These are phyloP conservation scores for Neosalanx taihuensis DNA, from an alignment of 2,797 vertebrate genomes.

Conservation along the genomic window DNA sequence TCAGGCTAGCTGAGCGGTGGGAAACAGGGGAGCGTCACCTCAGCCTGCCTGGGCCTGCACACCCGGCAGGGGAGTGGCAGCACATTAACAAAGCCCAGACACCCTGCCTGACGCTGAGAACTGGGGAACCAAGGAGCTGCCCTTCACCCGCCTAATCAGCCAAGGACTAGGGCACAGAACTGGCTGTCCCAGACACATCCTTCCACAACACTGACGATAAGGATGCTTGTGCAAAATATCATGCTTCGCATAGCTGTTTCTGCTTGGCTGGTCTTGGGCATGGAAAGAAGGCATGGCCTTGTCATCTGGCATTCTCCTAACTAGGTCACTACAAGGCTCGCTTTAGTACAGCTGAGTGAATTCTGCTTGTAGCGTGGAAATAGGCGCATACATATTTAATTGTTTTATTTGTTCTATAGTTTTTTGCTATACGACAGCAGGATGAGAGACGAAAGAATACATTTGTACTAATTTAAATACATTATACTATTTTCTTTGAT, in stretches of 20 bases:
- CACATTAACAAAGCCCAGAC: slow-evolving; percentile 45
- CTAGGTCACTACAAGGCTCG: slow-evolving; percentile 74
- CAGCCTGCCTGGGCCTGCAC: slow-evolving; percentile 59
- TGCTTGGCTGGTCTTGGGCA: slow-evolving; percentile 58
- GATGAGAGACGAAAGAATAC: slow-evolving; percentile 33
- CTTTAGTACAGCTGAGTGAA: slow-evolving; percentile 69
- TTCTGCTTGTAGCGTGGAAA: slow-evolving; percentile 61
- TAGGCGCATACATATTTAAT: slow-evolving; percentile 72
- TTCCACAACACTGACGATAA: slow-evolving; percentile 55
- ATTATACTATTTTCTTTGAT: slow-evolving; percentile 52
- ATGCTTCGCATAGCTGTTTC: slow-evolving; percentile 49
- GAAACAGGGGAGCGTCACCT: slow-evolving; percentile 44
- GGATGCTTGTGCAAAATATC: slow-evolving; percentile 47
- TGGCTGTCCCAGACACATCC: slow-evolving; percentile 24
- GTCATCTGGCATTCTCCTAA: slow-evolving; percentile 67
- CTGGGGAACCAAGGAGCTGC: slow-evolving; percentile 33
- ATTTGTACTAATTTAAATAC: slow-evolving; percentile 58
- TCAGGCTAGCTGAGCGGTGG: slow-evolving; percentile 49
- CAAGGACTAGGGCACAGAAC: slow-evolving; percentile 43
- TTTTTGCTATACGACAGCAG: slow-evolving; percentile 25
- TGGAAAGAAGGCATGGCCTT: slow-evolving; percentile 47
- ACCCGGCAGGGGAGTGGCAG: slow-evolving; percentile 55
- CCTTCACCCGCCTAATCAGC: slow-evolving; percentile 66
- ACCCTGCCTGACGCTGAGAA: slow-evolving; percentile 21
- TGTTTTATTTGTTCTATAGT: slow-evolving; percentile 44